phyloP scores from a whole-genome alignment of 2,888 invertebrate genomes.

The Drosophila siamana region DNA sequence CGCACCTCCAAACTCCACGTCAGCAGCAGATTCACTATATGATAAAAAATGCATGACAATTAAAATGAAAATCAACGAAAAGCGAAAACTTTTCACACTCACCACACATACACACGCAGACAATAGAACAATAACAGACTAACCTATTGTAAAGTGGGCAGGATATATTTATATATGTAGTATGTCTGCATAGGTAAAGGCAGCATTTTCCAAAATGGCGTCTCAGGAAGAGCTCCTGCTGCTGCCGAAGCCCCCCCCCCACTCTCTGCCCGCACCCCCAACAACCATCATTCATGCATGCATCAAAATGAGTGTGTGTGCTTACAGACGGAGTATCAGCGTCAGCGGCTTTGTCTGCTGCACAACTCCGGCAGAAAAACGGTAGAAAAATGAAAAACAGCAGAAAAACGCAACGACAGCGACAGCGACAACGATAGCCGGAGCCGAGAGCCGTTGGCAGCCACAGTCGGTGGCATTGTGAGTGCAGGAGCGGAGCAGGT shows the following conservation, averaged over 20 bases:
- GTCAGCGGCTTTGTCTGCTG: conserved; percentile 40
- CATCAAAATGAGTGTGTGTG: conserved; percentile 30
- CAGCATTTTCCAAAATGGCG: conserved; percentile 63
- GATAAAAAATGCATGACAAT: conserved; percentile 52
- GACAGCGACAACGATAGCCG: conserved; percentile 27
- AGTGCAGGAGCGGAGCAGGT: conserved; percentile 69
- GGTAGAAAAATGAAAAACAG: conserved; percentile 14
- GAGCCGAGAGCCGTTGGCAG: conserved; percentile 28
- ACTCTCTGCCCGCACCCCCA: neutral
- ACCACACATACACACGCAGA: conserved; percentile 11
- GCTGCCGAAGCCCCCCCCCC: neutral
- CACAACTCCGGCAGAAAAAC: conserved; percentile 33
- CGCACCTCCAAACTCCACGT: neutral
- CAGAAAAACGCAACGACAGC: conserved; percentile 25
- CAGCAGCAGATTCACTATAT: conserved; percentile 27
- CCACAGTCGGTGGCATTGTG: conserved; percentile 33
- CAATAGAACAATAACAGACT: conserved; percentile 76
- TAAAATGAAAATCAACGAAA: conserved; percentile 76
- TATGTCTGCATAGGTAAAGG: conserved; percentile 23
- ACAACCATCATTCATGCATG: conserved; percentile 10
- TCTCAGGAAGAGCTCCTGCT: conserved; percentile 24
- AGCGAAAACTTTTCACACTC: conserved; percentile 68
- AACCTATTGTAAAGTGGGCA: conserved; percentile 77
- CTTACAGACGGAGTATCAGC: conserved; percentile 27
- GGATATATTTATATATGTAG: conserved; percentile 16